Evolutionary conservation across 2,888 invertebrate genomes (phyloP).

Genomic region (Cynaeus angustus): DNA sequence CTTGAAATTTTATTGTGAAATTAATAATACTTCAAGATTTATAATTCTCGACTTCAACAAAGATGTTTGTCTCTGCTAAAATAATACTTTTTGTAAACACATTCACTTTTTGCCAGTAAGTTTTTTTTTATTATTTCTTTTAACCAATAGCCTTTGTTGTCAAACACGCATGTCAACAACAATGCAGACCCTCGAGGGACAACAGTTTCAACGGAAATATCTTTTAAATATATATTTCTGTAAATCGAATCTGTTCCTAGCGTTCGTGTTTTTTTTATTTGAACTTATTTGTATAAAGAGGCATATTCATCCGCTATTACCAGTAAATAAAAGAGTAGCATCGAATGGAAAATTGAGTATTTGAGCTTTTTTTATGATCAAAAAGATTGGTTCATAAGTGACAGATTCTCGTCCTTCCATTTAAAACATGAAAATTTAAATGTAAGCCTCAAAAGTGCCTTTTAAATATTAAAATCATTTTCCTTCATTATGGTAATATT

Average conservation of each 20-base stretch:
- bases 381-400: not conserved
- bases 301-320: not conserved
- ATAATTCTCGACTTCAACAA: too few species aligned
- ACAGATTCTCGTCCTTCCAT: not conserved
- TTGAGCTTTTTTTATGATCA: not conserved
- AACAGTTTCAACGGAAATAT: not conserved
- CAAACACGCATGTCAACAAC: slow-evolving; percentile 21
- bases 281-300: not conserved
- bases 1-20: not conserved
- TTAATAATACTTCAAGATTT: not conserved
- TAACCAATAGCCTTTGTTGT: slow-evolving; percentile 9
- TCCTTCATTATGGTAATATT: too few species aligned
- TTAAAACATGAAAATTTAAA: not conserved
- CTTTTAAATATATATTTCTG: slow-evolving; percentile 17
- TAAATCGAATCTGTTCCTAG: not conserved
- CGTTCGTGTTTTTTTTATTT: not conserved
- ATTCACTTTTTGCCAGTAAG: not conserved
- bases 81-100: slow-evolving; percentile 1
- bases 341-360: too few species aligned
- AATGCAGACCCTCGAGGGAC: slow-evolving; percentile 9
- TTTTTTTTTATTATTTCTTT: slow-evolving; percentile 11
- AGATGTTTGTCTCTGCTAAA: not conserved
- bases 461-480: not conserved
- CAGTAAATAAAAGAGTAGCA: not conserved
- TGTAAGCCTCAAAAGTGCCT: not conserved